Conservation (phyloP, 2,113 vertebrate species). For the Centropus bengalensis region DNA sequence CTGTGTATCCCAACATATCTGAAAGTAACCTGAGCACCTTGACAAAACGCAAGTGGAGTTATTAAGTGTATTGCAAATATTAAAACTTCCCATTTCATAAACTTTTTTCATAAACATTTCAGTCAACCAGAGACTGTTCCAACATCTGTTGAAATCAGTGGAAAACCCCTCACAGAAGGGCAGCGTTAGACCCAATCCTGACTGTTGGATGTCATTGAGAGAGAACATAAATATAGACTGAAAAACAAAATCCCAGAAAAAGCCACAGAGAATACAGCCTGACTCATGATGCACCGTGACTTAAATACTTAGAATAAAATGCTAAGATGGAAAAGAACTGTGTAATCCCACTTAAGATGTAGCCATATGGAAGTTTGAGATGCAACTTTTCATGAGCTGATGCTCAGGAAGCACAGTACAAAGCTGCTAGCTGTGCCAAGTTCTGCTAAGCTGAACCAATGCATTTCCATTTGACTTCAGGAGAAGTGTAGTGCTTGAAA, state of each 20-base stretch:
- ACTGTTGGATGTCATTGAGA: background rate
- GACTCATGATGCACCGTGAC: background rate
- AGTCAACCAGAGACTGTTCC: background rate
- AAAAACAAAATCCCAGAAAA: background rate
- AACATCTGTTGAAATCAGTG: background rate
- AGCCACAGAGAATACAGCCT: background rate
- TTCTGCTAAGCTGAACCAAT: background rate
- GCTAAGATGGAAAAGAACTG: background rate
- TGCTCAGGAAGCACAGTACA: background rate
- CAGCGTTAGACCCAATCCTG: background rate
- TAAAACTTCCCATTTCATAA: background rate
- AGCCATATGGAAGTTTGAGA: conserved; percentile 41
- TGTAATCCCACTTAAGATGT: background rate
- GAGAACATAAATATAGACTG: background rate
- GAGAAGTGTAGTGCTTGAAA: background rate
- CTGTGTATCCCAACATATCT: background rate
- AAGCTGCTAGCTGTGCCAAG: background rate
- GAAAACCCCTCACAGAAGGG: background rate
- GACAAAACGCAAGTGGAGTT: too few species aligned
- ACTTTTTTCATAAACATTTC: background rate
- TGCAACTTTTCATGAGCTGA: background rate
- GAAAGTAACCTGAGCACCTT: background rate
- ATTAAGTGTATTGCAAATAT: background rate
- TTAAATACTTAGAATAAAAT: conserved; percentile 11
- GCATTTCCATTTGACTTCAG: conserved; percentile 3